A percentile compares a stretch with the other conserved stretches of the same genome.
Evolutionary conservation across 2,113 vertebrate species (phyloP).

Genomic region (Pelobates fuscus): DNA sequence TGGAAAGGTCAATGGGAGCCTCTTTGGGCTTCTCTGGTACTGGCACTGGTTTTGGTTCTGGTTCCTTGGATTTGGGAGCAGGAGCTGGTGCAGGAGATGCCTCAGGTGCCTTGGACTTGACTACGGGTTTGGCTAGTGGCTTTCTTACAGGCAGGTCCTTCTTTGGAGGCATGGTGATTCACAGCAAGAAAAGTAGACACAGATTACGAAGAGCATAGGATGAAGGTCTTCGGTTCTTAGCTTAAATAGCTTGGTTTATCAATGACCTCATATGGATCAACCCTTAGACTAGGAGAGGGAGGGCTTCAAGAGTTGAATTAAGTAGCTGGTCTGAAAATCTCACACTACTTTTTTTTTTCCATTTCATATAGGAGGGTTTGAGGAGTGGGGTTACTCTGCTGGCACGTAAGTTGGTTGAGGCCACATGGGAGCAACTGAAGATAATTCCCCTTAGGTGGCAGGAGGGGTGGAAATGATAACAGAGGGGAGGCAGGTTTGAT

Average conservation of each 20-base stretch:
- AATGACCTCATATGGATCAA: background rate
- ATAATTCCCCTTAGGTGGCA: background rate
- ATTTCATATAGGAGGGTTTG: background rate
- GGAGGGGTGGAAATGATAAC: conserved; percentile 1
- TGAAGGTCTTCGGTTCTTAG: conserved; percentile 57
- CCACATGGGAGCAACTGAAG: background rate
- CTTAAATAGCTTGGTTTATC: conserved; percentile 61
- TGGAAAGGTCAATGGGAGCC: conserved; percentile 64
- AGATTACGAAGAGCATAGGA: conserved; percentile 37
- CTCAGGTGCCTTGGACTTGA: conserved; percentile 57
- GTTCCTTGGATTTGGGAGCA: conserved; percentile 33
- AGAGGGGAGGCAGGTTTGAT: background rate
- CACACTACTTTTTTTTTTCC: background rate
- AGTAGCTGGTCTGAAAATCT: background rate
- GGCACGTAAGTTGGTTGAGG: background rate
- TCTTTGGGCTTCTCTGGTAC: conserved; percentile 53
- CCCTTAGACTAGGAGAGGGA: background rate
- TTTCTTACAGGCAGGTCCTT: conserved; percentile 66
- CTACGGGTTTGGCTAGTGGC: conserved; percentile 53
- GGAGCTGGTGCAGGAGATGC: conserved; percentile 55
- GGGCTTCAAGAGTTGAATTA: background rate
- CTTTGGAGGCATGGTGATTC: conserved; percentile 65
- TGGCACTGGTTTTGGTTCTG: conserved; percentile 8
- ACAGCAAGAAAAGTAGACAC: background rate
- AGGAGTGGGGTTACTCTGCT: background rate